Evolutionary conservation across 2,888 invertebrate species (phyloP), one percentile per base, ranked within the genome.

Genomic region (Agrilus cyanescens): DNA sequence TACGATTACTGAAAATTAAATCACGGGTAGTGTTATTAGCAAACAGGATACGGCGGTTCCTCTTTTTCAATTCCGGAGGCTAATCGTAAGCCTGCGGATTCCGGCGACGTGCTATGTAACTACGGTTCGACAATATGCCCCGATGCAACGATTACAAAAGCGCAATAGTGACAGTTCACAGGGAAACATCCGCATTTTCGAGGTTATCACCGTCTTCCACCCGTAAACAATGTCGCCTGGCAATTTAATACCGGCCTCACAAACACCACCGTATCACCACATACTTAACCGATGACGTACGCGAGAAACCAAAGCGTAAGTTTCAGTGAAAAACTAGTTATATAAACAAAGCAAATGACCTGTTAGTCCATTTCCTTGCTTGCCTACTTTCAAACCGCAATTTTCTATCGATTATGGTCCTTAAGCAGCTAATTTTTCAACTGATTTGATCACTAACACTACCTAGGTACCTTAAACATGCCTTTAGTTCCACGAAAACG

Each of bases 301-400:
- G 37, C 32, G 38, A 38, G 40, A 39, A 40, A 42, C 46, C 48
- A 46, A 31, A 36, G 41, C 46, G 43, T 44, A 45, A 48, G 47
- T 43, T 50, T 52, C 50, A 46, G 51, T 55, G 55, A 58, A 58
- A 61, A 60, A 55, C 55, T 47, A 42, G 46, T 48, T 41, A 47
- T 49, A 62, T 63, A 62, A 65, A 65, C 64, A 66, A 65, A 63
- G 66, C 63, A 65, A 63, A 63, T 66, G 66, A 67, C 66, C 66
- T 66, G 66, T 65, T 66, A 62, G 61, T 58, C 59, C 57, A 63
- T 65, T 65, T 65, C 63, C 62, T 62, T 59, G 51, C 53, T 53
- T 51, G 53, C 50, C 45, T 50, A 49, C 48, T 50, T 51, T 50
- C 52, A 41, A 51, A 57, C 56, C 51, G 46, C 50, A 48, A 53